Evolutionary conservation across 2,797 vertebrate genomes (phyloP).

Genomic region (Craterocephalus amniculus): DNA sequence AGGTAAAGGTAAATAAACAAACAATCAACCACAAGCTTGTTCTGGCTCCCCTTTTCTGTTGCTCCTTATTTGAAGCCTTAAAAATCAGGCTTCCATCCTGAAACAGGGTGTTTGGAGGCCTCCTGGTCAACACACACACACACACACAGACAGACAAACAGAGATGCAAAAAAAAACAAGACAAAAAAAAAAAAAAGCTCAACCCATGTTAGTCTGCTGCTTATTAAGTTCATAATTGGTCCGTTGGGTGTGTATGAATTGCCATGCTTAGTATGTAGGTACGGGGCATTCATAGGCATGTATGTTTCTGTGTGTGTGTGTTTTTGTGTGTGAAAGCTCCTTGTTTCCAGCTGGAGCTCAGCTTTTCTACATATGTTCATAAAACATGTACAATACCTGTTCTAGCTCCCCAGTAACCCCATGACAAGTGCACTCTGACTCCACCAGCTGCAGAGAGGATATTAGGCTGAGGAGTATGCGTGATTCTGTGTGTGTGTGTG

Average conservation of each 20-base stretch:
- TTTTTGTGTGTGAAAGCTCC: constrained; percentile 15
- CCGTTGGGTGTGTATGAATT: constrained; percentile 54
- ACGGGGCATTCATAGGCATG: constrained; percentile 10
- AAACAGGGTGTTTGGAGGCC: constrained; percentile 81
- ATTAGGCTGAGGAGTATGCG: constrained; percentile 41
- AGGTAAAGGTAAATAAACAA: constrained; percentile 80
- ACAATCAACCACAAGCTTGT: constrained; percentile 79
- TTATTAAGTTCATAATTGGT: constrained; percentile 80
- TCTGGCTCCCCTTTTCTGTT: constrained; percentile 82
- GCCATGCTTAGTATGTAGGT: constrained; percentile 20
- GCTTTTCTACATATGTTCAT: constrained; percentile 71
- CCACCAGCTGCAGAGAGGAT: constrained; percentile 51
- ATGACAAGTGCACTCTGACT: constrained; percentile 71
- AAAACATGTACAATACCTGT: constrained; percentile 73
- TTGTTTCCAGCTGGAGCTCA: constrained; percentile 44
- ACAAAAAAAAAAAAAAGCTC: constrained; percentile 5
- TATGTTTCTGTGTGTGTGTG: not conserved
- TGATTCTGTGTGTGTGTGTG: constrained; percentile 1
- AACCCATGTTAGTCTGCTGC: constrained; percentile 70
- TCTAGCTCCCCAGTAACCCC: constrained; percentile 44
- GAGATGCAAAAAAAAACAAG: not conserved
- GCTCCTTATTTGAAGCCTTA: constrained; percentile 81
- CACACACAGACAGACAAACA: constrained; percentile 30
- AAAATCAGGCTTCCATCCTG: constrained; percentile 84
- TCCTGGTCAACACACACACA: constrained; percentile 56